A percentile compares a stretch with the other conserved stretches of the same genome.
Conservation (phyloP, 2,888 invertebrate species). For the Stegana nigrithorax region DNA sequence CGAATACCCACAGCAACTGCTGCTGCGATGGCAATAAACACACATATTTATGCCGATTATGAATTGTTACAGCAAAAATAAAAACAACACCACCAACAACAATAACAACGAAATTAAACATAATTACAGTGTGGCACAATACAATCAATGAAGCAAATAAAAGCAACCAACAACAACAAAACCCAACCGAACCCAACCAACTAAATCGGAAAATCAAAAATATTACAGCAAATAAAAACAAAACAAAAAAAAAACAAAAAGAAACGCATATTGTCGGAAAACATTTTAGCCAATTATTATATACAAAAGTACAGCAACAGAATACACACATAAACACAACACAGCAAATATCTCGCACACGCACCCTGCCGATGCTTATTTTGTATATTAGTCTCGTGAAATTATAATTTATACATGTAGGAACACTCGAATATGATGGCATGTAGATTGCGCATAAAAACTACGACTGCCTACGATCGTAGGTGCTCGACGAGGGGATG, state of each 20-base stretch:
- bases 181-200: too few relatives aligned
- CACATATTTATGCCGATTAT: not conserved
- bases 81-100: not conserved
- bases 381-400: not conserved
- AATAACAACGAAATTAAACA: conserved; percentile 52
- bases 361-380: not conserved
- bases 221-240: conserved; percentile 15
- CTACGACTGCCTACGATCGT: too few relatives aligned
- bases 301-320: not conserved
- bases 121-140: conserved; percentile 45
- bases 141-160: conserved; percentile 17
- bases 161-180: conserved; percentile 11
- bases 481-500: too few relatives aligned
- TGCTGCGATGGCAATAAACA: conserved; percentile 30
- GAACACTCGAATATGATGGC: not conserved
- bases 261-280: too few relatives aligned
- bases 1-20: too few relatives aligned
- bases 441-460: not conserved
- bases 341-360: not conserved
- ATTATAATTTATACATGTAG: not conserved
- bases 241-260: conserved; percentile 31
- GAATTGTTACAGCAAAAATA: not conserved
- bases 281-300: conserved; percentile 15
- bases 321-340: not conserved
- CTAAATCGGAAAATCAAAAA: conserved; percentile 14